Percentiles rank a stretch among this genome's conserved stretches.
These are phyloP conservation scores for Hydropsyche tenuis DNA, from an alignment of 1,140 invertebrate genomes.

Conservation along the genomic window DNA sequence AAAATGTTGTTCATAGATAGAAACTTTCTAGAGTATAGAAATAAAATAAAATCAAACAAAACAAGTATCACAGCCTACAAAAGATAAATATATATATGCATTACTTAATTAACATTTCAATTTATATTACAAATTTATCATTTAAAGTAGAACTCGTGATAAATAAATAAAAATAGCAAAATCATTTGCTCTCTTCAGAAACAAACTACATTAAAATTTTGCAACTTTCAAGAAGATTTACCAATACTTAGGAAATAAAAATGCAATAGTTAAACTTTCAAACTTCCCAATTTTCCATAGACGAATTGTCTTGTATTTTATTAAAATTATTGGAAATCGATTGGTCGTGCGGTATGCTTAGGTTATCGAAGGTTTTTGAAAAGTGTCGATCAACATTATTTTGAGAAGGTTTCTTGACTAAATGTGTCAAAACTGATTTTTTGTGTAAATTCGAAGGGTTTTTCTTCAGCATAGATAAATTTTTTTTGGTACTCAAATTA, in stretches of 20 bases:
- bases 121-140: too few relatives aligned
- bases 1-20: too few relatives aligned
- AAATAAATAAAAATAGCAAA: too few relatives aligned
- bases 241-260: not conserved
- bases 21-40: not conserved
- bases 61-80: too few relatives aligned
- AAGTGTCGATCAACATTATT: too few relatives aligned
- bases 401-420: too few relatives aligned
- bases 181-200: not conserved
- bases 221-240: not conserved
- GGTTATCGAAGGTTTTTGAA: not conserved
- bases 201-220: not conserved
- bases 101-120: too few relatives aligned
- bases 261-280: not conserved
- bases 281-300: not conserved
- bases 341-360: not conserved
- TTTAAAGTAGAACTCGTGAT: too few relatives aligned
- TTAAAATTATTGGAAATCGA: slow-evolving; percentile 13
- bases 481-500: not conserved
- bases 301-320: slow-evolving; percentile 13
- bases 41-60: slow-evolving; percentile 1
- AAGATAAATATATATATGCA: too few relatives aligned
- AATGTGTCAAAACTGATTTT: not conserved
- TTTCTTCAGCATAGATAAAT: not conserved
- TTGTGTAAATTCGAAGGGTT: not conserved